Base-by-base conservation (phyloP, 2,888 invertebrate genomes). In the Parnassius smintheus region DNA sequence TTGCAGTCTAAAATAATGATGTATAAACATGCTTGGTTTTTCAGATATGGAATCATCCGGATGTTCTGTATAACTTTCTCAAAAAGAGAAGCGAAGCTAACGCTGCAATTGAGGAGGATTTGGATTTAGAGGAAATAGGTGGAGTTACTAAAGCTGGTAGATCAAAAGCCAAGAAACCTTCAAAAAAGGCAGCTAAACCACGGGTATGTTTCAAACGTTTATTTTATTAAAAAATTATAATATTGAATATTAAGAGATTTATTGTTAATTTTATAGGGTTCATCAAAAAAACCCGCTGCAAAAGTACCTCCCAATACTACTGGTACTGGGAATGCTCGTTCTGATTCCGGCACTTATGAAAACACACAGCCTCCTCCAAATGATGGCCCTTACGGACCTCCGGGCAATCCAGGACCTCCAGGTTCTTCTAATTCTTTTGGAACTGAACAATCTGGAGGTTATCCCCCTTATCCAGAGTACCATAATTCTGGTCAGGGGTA, bases 1-100 rank as follows among this genome's bases (percentile, higher is more conserved):
- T 7, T 35, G 35, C 35, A 35, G 35, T 35, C 35, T 35, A 35
- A 35, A 3, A 49, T 22, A 41, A 1, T 10, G 2, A 35, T 42
- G 10, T 25, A 49, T 45, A 44, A n/a, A 46, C 2, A 46, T 42
- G 4, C 51, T 8, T 62, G 35, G 45, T 22, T 64, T 75, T 76
- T 18, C 74, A 94, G 93, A 98, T 98, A 72, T 98, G 98, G 98
- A 98, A 98, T 81, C 98, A 98, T 86, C 98, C 98, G 0, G 98
- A 98, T 81, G 97, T 98, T 18, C 83, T 98, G 42, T 98, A 97
- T 81, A 96, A 97, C 79, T 97, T 97, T 78, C 84, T 98, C 63
- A 95, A 95, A 77, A 97, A 97, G 80, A 94, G 96, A 54, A 95
- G 94, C 66, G 95, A 95, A 75, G 95, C 95, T 35, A 95, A 95